Evolutionary conservation across 2,113 vertebrate species (phyloP).

Genomic region (Phaethornis superciliosus): DNA sequence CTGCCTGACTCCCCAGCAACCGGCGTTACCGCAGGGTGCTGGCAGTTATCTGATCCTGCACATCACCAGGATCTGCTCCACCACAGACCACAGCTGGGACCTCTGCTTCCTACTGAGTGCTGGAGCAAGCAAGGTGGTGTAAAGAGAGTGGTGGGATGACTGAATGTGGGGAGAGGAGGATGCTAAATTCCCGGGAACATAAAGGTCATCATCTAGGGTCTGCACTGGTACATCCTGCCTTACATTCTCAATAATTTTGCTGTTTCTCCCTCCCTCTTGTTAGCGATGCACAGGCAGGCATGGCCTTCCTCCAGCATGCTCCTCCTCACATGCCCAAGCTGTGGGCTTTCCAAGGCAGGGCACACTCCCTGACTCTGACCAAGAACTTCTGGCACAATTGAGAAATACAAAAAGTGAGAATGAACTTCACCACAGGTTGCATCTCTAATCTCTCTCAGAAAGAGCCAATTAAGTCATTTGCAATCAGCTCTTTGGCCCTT

Average conservation of each 20-base stretch:
- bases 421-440: background rate
- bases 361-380: background rate
- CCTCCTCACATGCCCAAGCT: background rate
- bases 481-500: slow-evolving; percentile 13
- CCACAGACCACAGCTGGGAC: background rate
- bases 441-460: background rate
- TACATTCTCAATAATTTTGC: background rate
- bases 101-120: accelerated
- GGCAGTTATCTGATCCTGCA: background rate
- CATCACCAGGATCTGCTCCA: background rate
- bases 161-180: background rate
- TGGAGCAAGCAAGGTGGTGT: accelerated
- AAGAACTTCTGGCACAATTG: background rate
- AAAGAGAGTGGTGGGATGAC: background rate
- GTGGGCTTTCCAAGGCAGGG: background rate
- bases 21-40: background rate
- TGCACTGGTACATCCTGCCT: background rate
- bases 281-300: background rate
- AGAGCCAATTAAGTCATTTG: slow-evolving; percentile 37
- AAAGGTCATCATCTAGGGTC: background rate
- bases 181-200: background rate
- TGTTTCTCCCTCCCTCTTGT: background rate
- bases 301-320: background rate
- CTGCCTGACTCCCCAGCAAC: background rate
- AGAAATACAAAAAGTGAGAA: background rate